Conservation (phyloP, 2,797 vertebrate genomes). For the Salmo trutta region DNA sequence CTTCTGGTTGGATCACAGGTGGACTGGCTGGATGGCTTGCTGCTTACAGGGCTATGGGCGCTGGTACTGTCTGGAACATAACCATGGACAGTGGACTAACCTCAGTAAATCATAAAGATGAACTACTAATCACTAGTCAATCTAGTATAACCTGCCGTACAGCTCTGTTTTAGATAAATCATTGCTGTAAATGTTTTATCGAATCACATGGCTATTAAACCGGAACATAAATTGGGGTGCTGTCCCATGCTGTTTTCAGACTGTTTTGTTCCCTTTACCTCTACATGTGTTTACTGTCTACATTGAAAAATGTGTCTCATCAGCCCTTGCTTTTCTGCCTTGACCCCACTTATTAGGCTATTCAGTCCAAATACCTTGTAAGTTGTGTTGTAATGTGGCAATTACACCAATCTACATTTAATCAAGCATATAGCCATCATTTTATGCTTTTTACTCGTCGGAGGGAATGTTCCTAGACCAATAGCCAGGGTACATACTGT, state of each 20-base stretch:
- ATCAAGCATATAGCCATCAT: constrained; percentile 65
- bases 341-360: constrained; percentile 35
- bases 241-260: background rate
- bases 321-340: constrained; percentile 37
- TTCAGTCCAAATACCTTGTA: constrained; percentile 42
- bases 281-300: constrained; percentile 45
- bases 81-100: background rate
- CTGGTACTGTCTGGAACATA: background rate
- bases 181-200: background rate
- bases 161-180: background rate
- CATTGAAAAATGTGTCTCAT: constrained; percentile 47
- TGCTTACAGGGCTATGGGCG: background rate
- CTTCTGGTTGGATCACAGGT: background rate
- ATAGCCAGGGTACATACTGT: constrained; percentile 43
- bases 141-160: background rate
- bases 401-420: constrained; percentile 68
- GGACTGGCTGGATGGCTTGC: background rate
- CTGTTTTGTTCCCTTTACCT: background rate
- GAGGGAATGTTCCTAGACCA: constrained; percentile 56
- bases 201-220: background rate
- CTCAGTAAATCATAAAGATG: background rate
- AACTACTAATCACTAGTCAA: background rate
- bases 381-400: constrained; percentile 67
- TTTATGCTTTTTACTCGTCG: constrained; percentile 59
- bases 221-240: background rate